A percentile compares a stretch with the other conserved stretches of the same genome.
Conservation (phyloP, 2,888 invertebrate species). For the Rhyacophila evoluta region DNA sequence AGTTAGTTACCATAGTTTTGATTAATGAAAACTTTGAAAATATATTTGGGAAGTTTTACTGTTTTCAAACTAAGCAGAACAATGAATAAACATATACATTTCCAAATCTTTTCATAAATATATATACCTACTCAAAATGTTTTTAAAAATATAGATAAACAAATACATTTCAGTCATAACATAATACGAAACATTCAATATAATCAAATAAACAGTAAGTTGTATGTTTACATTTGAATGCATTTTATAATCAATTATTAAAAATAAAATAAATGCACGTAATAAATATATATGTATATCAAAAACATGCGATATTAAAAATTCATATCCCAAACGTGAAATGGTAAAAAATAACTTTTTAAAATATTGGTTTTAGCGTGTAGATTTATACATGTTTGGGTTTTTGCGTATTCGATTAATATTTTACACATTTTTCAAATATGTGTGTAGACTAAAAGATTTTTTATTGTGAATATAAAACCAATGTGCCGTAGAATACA, state of each 20-base stretch:
- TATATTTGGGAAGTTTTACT: background rate
- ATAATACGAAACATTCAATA: constrained; percentile 1
- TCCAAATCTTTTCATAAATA: background rate
- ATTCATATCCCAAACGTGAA: constrained; percentile 8
- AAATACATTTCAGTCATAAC: background rate
- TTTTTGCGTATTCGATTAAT: background rate
- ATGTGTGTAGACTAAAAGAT: background rate
- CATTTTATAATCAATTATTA: constrained; percentile 15
- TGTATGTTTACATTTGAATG: background rate
- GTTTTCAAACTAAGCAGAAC: background rate
- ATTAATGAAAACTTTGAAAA: too few species aligned
- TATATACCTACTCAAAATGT: background rate
- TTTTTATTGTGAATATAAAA: too few species aligned
- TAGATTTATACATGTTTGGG: background rate
- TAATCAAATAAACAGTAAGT: background rate
- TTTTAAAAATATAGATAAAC: background rate
- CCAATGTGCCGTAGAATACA: too few species aligned
- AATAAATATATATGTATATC: background rate
- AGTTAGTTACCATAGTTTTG: too few species aligned
- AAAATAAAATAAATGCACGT: constrained; percentile 1
- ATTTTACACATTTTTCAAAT: background rate
- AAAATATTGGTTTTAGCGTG: background rate
- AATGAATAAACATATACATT: background rate
- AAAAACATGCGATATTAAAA: constrained; percentile 1
- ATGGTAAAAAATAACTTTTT: background rate